Evolutionary conservation across 2,113 vertebrate genomes (phyloP).

Genomic region (Saguinus midas): DNA sequence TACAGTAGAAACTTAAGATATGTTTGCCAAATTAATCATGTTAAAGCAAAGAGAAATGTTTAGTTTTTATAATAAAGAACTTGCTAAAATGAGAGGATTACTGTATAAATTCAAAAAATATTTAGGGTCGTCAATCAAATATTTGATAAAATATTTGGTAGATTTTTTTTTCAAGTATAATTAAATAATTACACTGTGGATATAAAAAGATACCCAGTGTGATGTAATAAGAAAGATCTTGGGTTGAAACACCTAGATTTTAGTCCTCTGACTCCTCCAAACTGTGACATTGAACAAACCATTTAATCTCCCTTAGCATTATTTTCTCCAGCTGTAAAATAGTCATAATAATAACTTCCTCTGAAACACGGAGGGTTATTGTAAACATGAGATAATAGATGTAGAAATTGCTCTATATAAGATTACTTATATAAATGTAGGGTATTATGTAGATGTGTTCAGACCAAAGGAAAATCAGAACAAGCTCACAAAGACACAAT

Average conservation of each 20-base stretch:
- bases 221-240: not conserved
- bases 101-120: not conserved
- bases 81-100: not conserved
- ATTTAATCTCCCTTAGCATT: not conserved
- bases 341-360: not conserved
- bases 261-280: not conserved
- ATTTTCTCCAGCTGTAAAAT: not conserved
- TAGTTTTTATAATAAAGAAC: not conserved
- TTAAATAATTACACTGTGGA: not conserved
- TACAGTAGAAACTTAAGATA: not conserved
- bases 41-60: not conserved
- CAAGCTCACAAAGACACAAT: not conserved
- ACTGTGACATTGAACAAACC: not conserved
- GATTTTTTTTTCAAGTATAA: not conserved
- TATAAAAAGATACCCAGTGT: not conserved
- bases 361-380: not conserved
- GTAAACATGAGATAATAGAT: conserved; percentile 32
- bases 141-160: not conserved
- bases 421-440: not conserved
- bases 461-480: conserved; percentile 20
- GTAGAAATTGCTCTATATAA: not conserved
- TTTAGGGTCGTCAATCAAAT: not conserved
- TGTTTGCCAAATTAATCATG: not conserved
- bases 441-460: not conserved
- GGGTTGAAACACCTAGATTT: not conserved